Evolutionary conservation across 2,113 vertebrate species (phyloP).

Genomic region (Lasiurus borealis): DNA sequence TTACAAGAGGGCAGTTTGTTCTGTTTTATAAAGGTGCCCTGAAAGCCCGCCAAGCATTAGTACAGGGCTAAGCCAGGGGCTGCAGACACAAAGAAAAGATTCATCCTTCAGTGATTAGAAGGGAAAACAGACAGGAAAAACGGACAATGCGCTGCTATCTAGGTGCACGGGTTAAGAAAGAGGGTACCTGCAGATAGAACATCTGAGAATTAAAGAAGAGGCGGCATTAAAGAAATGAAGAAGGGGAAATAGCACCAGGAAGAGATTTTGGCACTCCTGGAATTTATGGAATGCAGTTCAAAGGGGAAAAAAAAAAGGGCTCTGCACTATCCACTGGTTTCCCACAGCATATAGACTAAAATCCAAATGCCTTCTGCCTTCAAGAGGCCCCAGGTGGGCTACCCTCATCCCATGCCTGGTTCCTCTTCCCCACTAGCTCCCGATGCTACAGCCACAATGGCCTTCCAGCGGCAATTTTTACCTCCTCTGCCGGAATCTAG

Average conservation of each 20-base stretch:
- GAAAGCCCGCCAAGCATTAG: background rate
- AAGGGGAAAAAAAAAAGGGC: constrained; percentile 17
- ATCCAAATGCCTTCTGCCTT: background rate
- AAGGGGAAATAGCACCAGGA: background rate
- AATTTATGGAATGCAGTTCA: background rate
- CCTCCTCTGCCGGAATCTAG: background rate
- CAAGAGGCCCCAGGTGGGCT: background rate
- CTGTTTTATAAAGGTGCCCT: constrained; percentile 48
- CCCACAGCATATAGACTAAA: background rate
- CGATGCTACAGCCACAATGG: background rate
- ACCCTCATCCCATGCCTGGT: background rate
- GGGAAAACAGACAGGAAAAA: background rate
- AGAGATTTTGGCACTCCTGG: background rate
- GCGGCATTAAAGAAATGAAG: background rate
- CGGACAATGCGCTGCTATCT: background rate
- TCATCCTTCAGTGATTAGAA: background rate
- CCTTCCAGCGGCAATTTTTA: background rate
- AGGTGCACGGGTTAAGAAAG: background rate
- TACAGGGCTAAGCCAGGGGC: background rate
- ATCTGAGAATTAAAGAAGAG: background rate
- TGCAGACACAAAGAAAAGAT: constrained; percentile 25
- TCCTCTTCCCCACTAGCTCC: background rate
- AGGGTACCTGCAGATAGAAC: background rate
- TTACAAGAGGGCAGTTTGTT: background rate
- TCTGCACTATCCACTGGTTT: background rate